Percentiles rank a stretch among this genome's conserved stretches.
phyloP scores from a whole-genome alignment of 2,797 vertebrate genomes.

The Mormyrops boulengeri region DNA sequence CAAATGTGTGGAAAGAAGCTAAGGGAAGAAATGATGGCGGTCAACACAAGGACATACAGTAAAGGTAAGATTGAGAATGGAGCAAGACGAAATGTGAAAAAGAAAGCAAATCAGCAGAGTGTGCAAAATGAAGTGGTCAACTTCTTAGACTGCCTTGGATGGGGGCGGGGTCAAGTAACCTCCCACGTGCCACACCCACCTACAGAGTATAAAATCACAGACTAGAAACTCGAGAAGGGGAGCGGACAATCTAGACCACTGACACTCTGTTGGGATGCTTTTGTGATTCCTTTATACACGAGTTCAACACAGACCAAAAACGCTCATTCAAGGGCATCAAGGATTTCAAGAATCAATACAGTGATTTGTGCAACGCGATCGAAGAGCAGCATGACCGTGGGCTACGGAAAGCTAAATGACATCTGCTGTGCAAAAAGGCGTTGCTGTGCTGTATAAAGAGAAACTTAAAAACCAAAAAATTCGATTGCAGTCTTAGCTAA shows the following conservation, averaged over 20 bases:
- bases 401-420: neutral
- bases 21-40: neutral
- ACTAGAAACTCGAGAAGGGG: neutral
- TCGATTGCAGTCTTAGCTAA: neutral
- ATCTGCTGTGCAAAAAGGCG: neutral
- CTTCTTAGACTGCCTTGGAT: neutral
- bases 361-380: neutral
- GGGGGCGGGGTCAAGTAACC: neutral
- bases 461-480: neutral
- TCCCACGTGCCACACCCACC: neutral
- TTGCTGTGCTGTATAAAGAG: neutral
- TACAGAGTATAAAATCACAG: neutral
- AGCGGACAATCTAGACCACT: neutral
- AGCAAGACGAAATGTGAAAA: neutral
- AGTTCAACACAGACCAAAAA: neutral
- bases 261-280: neutral
- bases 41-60: neutral
- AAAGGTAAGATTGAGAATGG: neutral
- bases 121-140: neutral
- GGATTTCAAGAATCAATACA: neutral
- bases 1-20: neutral
- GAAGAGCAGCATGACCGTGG: neutral
- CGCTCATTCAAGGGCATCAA: neutral
- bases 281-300: neutral
- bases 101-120: neutral